Evolutionary conservation across 2,797 vertebrate species (phyloP).

Genomic region (Buphagus erythrorhynchus): DNA sequence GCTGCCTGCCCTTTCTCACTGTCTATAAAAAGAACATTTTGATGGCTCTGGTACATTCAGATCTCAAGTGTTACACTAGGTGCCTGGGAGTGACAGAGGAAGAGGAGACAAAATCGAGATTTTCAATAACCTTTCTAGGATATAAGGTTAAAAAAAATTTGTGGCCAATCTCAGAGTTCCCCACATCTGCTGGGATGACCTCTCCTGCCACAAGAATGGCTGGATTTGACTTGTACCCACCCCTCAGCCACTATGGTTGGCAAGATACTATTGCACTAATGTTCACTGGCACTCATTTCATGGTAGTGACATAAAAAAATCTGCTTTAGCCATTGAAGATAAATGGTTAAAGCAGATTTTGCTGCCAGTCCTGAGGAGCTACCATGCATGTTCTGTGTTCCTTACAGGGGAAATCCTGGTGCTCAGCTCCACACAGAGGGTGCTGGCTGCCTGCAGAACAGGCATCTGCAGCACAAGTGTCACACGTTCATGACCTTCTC

Average conservation of each 20-base stretch:
- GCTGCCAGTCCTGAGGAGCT: not conserved
- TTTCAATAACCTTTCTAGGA: not conserved
- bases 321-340: not conserved
- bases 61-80: not conserved
- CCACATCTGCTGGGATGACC: not conserved
- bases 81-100: not conserved
- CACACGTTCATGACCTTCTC: not conserved
- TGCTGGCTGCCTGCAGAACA: not conserved
- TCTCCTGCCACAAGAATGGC: not conserved
- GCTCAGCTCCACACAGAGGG: rapidly evolving
- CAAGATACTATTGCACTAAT: not conserved
- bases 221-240: not conserved
- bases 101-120: not conserved
- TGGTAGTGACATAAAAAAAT: not conserved
- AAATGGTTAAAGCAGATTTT: not conserved
- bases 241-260: not conserved
- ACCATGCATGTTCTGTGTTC: not conserved
- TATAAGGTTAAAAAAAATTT: not conserved
- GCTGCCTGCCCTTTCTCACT: not conserved
- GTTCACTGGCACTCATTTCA: not conserved
- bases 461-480: not conserved
- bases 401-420: not conserved
- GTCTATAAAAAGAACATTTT: not conserved
- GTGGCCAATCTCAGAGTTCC: not conserved
- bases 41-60: not conserved